Base-by-base conservation (phyloP, 2,888 invertebrate species). In the Lasioglossum pauxillum region DNA sequence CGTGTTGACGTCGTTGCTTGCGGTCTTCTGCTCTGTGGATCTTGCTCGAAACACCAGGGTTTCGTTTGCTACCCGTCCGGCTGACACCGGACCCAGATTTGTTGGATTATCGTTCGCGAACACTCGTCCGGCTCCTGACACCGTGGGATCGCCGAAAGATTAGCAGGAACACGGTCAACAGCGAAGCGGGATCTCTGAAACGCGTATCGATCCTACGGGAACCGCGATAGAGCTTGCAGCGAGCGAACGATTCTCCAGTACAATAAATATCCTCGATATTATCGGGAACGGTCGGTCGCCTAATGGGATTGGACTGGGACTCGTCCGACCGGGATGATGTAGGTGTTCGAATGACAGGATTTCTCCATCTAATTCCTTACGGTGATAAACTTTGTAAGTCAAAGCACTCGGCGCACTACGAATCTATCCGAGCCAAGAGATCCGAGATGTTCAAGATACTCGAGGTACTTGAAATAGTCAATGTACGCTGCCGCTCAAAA, bases 1-100 rank as follows among this genome's bases (percentile, higher is more conserved):
- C 83, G n/a, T 73, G 79, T 53, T 72, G 77, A 72, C 46, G 81
- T 73, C 73, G 72, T 77, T 73, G 75, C 53, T 76, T 38, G 27
- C 41, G 44, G 64, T 73, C 41, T 79, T 64, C 44, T 31, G 31
- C 7, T 41, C 27, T 35, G 74, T 35, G 19, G 53, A 57, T 53
- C 64, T 64, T 64, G 5, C 16, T 31, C 64, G 60, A 60, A 60
- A 27, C 60, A 14, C 60, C 60, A n/a, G n/a, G 60, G 60, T 60
- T 60, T 60, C 27, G 60, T 60, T 60, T 14, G n/a, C 60, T 60
- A 5, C 4, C 14, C n/a, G 8, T 23, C 49, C 23, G 49, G 23
- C 7, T 8, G 49, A 53, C 23, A 53, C 49, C 49, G 49, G 49
- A 23, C 49, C 49, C 60, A 31, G 67, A 31, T 16, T 16, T 35